Base-by-base conservation (phyloP, 2,113 vertebrate genomes). In the Boulengeromyrus knoepffleri region DNA sequence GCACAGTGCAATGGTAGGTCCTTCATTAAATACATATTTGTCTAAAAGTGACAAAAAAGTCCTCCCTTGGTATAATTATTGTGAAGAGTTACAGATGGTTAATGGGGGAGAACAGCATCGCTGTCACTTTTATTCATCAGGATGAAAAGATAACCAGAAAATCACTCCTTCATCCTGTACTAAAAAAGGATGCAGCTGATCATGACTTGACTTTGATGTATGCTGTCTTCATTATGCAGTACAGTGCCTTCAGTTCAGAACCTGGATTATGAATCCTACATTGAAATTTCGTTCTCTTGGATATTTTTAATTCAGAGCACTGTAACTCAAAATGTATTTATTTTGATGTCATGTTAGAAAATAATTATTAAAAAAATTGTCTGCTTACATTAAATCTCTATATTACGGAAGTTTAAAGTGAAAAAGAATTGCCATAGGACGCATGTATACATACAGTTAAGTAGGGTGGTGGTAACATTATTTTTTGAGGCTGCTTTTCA, bases 81-180 rank as follows among this genome's bases (percentile, higher is more conserved):
- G n/a, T 17, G 42, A 46, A 19, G 42, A 58, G n/a, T 88, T 31
- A 88, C 62, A 88, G 88, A 77, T 47, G 62, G 45, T 70, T 47
- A 24, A 70, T n/a, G 36, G 62, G 19, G 66, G 36, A 27, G 31
- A 49, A 74, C 45, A 77, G 45, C n/a, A 77, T 50, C 4, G 46
- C 62, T 50, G 56, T 88, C 87, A 66, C 21, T 88, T 77, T 31
- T n/a, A 58, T 88, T 47, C 62, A 77, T 88, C 77, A 88, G 47
- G 19, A 88, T 27, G 49, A 58, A 31, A 31, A 13, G n/a, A 70
- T 31, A 74, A 7, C 17, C 27, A 3, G 45, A 74, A 39, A 46
- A 31, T 46, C 27, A 49, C 62, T 88, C 56, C 87, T 88, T 47
- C 21, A 42, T 15, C 66, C 10, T 36, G 42, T 21, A 70, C 56